Conservation (phyloP, 2,797 vertebrate species). For the Anomalospiza imberbis region DNA sequence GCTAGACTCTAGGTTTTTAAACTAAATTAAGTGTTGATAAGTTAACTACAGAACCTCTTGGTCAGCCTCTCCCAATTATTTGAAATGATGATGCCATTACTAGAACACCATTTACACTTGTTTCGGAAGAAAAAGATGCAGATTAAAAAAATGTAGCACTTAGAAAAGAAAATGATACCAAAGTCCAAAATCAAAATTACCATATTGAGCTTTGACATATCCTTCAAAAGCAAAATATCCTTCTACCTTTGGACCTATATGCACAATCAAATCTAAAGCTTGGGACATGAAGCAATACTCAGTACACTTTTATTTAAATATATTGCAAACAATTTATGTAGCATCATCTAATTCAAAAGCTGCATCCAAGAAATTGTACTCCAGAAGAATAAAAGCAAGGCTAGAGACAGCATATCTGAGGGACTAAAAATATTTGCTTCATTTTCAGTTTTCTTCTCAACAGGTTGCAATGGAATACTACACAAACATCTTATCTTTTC, state of each 20-base stretch:
- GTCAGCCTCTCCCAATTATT: background rate
- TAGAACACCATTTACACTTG: background rate
- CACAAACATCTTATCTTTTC: background rate
- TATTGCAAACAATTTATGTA: background rate
- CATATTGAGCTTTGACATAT: background rate
- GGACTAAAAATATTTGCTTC: background rate
- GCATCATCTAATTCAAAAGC: background rate
- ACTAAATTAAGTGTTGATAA: background rate
- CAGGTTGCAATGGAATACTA: background rate
- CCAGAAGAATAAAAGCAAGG: background rate
- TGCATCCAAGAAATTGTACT: background rate
- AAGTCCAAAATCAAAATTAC: background rate
- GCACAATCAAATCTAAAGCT: background rate
- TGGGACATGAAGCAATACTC: background rate
- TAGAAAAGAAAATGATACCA: background rate
- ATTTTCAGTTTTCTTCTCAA: background rate
- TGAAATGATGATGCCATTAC: background rate
- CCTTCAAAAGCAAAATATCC: background rate
- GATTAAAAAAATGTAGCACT: background rate
- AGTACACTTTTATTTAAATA: background rate
- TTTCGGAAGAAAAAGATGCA: background rate
- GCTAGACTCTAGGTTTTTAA: background rate
- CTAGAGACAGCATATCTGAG: background rate
- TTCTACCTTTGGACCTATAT: background rate
- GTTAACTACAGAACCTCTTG: background rate